Evolutionary conservation across 2,113 vertebrate genomes (phyloP), one percentile per base, ranked within the genome.

Genomic region (Cheirogaleus medius): DNA sequence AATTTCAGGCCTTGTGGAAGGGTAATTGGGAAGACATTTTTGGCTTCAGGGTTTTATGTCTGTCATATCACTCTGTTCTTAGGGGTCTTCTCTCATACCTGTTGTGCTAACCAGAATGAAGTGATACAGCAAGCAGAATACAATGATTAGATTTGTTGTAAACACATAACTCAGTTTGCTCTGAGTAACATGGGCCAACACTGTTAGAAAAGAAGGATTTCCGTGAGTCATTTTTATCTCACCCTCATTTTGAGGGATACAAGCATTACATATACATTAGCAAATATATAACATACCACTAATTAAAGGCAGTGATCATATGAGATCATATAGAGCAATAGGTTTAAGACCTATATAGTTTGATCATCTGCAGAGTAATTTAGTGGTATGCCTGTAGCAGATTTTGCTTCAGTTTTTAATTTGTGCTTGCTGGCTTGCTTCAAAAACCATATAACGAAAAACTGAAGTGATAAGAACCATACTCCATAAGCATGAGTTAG

Each of bases 191-290:
- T 47, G 32, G 37, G n/a, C 54, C 34, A n/a, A 25, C 37, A 68
- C 39, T 93, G 20, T 25, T 42, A 77, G 88, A 69, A 77, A 94
- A n/a, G 90, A 93, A 84, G 64, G 14, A 73, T 94, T 95, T 92
- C 60, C 14, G 11, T 39, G 27, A 69, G 34, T 96, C n/a, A 73
- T 27, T 82, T 82, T 63, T 56, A 91, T 84, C 42, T 86, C 56
- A 69, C 34, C 54, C 47, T 91, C 37, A 95, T 81, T 86, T 74
- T 2, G 27, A 9, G 37, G 15, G 64, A 82, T 68, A n/a, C 5
- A 78, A 18, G 63, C 44, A 58, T 94, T 81, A 58, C 42, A 60
- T n/a, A n/a, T 78, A 52, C 47, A 42, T 90, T 73, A 42, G 71
- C 58, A 63, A 78, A 77, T 37, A 58, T 23, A 12, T 5, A 63